Evolutionary conservation across 2,888 invertebrate species (phyloP).

Genomic region (Magallana nippona): DNA sequence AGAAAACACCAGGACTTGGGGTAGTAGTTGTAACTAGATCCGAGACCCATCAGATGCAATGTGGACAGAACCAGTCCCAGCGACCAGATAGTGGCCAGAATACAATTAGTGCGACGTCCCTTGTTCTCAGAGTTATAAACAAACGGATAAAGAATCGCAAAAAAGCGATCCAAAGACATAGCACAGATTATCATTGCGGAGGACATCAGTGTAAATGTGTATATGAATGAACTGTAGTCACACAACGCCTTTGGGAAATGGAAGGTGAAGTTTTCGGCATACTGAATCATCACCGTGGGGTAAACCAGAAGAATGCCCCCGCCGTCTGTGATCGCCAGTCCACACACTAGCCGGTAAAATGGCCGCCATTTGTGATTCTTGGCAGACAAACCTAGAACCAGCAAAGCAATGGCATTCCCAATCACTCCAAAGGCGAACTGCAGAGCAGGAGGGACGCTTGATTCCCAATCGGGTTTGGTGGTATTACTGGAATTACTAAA

Average conservation of each 20-base stretch:
- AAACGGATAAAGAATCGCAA: constrained; percentile 45
- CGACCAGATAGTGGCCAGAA: constrained; percentile 39
- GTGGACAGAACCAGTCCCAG: constrained; percentile 31
- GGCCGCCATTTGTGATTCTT: constrained; percentile 48
- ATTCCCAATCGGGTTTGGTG: not conserved
- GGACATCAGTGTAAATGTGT: constrained; percentile 40
- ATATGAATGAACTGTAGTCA: constrained; percentile 47
- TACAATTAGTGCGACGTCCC: not conserved
- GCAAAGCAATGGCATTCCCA: constrained; percentile 45
- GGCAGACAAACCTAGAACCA: constrained; percentile 41
- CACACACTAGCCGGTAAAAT: constrained; percentile 45
- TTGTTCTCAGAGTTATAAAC: constrained; percentile 38
- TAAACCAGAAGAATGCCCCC: constrained; percentile 40
- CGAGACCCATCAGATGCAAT: constrained; percentile 46
- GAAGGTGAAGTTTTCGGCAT: constrained; percentile 36
- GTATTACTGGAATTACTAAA: not conserved
- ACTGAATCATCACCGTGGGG: constrained; percentile 42
- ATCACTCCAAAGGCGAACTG: constrained; percentile 42
- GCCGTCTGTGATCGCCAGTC: constrained; percentile 41
- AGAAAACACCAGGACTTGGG: constrained; percentile 49
- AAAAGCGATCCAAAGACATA: constrained; percentile 47
- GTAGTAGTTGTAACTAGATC: constrained; percentile 40
- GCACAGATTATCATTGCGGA: constrained; percentile 44
- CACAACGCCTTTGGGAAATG: constrained; percentile 36
- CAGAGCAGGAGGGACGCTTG: constrained; percentile 20